Evolutionary conservation across 53 echinoderm and acorn worm genomes (phyloP).

Genomic region (Paelopatides confundens): DNA sequence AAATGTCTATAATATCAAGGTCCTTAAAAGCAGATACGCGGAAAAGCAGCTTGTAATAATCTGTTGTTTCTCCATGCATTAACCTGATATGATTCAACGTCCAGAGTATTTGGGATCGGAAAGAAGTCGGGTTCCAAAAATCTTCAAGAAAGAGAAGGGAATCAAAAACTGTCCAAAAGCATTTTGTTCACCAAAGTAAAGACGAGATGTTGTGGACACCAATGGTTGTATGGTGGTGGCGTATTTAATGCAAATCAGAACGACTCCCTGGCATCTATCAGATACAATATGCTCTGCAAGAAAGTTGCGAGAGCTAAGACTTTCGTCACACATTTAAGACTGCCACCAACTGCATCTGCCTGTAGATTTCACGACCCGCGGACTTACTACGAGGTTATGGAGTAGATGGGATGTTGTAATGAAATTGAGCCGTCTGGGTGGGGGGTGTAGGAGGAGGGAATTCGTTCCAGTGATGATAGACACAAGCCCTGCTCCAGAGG

Average conservation of each 20-base stretch:
- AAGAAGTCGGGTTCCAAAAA: background rate
- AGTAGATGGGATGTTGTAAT: no score
- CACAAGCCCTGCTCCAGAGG: no score
- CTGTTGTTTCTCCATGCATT: slow-evolving; percentile 2
- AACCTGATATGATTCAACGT: background rate
- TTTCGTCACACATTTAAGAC: no score
- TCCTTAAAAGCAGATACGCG: background rate
- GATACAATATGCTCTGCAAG: slow-evolving; percentile 12
- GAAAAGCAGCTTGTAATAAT: background rate
- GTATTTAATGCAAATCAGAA: slow-evolving; percentile 4
- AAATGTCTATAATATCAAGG: background rate
- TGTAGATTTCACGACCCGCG: no score
- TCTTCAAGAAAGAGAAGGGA: background rate
- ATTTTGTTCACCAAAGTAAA: background rate
- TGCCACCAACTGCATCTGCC: no score
- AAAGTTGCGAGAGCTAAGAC: background rate
- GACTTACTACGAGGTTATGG: no score
- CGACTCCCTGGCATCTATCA: slow-evolving; percentile 7
- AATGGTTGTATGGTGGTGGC: background rate
- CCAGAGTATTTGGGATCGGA: background rate
- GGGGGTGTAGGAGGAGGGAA: no score
- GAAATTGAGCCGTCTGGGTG: no score
- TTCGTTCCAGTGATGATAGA: no score
- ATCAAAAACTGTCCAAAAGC: background rate
- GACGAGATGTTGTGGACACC: background rate